These are phyloP conservation scores for Ptychadena robeensis DNA, from an alignment of 2,797 vertebrate species.

Conservation along the genomic window DNA sequence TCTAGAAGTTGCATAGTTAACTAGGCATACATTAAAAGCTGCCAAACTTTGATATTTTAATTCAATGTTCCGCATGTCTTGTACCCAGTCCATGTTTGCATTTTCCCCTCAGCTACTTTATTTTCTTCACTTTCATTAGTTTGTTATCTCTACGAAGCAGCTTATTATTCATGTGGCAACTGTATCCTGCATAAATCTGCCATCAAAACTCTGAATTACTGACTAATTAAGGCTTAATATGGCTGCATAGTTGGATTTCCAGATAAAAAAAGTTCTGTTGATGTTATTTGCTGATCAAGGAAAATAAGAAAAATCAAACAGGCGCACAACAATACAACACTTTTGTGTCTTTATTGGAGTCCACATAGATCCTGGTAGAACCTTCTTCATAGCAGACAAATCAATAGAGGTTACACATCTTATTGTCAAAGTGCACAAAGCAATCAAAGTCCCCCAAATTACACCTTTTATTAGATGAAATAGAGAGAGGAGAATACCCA, in stretches of 20 bases:
- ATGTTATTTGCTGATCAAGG: background rate
- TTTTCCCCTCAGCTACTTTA: background rate
- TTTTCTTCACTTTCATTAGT: conserved; percentile 11
- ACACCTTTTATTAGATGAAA: conserved; percentile 56
- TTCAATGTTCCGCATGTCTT: background rate
- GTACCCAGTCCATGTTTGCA: background rate
- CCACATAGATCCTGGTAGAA: conserved; percentile 18
- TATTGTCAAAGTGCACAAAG: conserved; percentile 54
- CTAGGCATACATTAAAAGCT: background rate
- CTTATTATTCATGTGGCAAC: conserved; percentile 27
- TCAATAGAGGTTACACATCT: conserved; percentile 54
- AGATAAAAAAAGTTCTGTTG: conserved; percentile 4
- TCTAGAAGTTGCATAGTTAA: background rate
- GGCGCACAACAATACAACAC: background rate
- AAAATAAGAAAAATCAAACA: conserved; percentile 17
- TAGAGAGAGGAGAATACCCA: conserved; percentile 52
- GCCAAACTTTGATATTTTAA: background rate
- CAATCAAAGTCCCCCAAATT: conserved; percentile 56
- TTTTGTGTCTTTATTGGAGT: conserved; percentile 30
- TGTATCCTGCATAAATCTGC: conserved; percentile 17
- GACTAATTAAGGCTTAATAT: conserved; percentile 45
- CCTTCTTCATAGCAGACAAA: conserved; percentile 40
- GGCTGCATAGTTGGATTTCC: background rate
- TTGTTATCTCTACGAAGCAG: conserved; percentile 26
- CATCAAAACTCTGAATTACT: conserved; percentile 42